These are phyloP conservation scores for Didymodactylos carnosus DNA, from an alignment of 2,888 invertebrate species.

Conservation along the genomic window DNA sequence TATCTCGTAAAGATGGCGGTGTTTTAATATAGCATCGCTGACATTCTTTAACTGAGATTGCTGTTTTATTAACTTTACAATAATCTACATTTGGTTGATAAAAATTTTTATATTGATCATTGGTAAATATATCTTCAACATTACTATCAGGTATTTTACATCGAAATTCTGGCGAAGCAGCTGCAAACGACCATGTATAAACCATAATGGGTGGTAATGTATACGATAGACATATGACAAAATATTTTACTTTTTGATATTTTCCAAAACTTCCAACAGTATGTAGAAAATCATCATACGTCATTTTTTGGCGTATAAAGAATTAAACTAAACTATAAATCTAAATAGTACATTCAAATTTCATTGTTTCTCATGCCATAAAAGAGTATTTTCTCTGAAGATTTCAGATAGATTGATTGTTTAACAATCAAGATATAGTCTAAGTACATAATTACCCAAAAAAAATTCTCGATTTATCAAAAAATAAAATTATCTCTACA, in stretches of 20 bases:
- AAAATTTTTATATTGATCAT: background rate
- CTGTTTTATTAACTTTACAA: background rate
- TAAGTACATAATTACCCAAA: too few species aligned
- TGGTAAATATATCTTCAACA: too few species aligned
- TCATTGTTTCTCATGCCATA: too few species aligned
- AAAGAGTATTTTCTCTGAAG: too few species aligned
- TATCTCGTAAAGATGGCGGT: background rate
- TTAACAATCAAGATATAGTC: too few species aligned
- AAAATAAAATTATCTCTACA: too few species aligned
- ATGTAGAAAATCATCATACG: background rate
- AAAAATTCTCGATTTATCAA: too few species aligned
- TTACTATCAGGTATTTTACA: background rate
- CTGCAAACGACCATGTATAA: background rate
- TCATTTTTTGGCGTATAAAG: too few species aligned
- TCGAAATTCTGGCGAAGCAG: background rate
- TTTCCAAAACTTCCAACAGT: background rate
- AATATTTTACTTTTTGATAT: background rate
- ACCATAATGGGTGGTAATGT: background rate
- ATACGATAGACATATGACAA: background rate
- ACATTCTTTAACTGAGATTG: background rate
- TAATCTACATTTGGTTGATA: background rate
- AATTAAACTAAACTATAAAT: too few species aligned
- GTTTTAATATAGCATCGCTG: background rate
- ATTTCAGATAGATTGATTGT: too few species aligned
- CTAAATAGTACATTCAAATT: too few species aligned